Percentiles rank a stretch among this genome's conserved stretches.
phyloP scores from a whole-genome alignment of 2,888 invertebrate species.

The Coenonympha arcania region DNA sequence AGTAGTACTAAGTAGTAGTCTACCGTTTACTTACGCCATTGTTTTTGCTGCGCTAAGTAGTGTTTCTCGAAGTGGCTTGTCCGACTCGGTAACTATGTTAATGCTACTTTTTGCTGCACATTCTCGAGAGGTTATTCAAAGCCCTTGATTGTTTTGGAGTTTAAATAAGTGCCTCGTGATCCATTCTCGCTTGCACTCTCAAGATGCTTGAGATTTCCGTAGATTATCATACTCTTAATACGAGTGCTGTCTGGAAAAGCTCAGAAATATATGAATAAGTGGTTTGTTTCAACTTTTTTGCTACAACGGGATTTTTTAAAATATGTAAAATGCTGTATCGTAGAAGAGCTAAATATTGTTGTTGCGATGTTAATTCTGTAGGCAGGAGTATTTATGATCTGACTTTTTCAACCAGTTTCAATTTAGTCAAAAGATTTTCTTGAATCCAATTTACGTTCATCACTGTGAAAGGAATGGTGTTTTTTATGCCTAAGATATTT shows the following conservation, averaged over 20 bases:
- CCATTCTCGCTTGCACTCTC: slow-evolving; percentile 11
- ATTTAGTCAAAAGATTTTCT: slow-evolving; percentile 33
- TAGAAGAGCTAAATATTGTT: too few relatives aligned
- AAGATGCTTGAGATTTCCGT: slow-evolving; percentile 8
- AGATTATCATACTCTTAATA: slow-evolving; percentile 5
- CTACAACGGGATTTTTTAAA: too few relatives aligned
- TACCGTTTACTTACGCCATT: slow-evolving; percentile 45
- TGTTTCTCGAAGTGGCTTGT: slow-evolving; percentile 51
- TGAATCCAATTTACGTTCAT: slow-evolving; percentile 51
- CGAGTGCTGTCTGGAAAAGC: slow-evolving; percentile 6
- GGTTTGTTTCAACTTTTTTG: not conserved
- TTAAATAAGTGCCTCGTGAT: slow-evolving; percentile 16
- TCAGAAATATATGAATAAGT: slow-evolving; percentile 1
- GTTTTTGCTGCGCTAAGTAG: slow-evolving; percentile 57
- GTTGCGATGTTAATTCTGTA: too few relatives aligned
- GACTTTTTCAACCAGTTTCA: slow-evolving; percentile 27
- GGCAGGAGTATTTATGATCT: not conserved
- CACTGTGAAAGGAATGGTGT: slow-evolving; percentile 37
- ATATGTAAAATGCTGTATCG: too few relatives aligned
- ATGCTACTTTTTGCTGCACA: slow-evolving; percentile 26
- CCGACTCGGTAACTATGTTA: slow-evolving; percentile 36
- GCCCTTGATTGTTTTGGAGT: slow-evolving; percentile 24
- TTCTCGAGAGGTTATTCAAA: slow-evolving; percentile 22
- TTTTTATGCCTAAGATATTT: slow-evolving; percentile 51
- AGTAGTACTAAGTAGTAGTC: slow-evolving; percentile 34